Percentiles rank a stretch among this genome's conserved stretches.
Evolutionary conservation across 2,797 vertebrate species (phyloP).

Genomic region (Pipistrellus pipistrellus): DNA sequence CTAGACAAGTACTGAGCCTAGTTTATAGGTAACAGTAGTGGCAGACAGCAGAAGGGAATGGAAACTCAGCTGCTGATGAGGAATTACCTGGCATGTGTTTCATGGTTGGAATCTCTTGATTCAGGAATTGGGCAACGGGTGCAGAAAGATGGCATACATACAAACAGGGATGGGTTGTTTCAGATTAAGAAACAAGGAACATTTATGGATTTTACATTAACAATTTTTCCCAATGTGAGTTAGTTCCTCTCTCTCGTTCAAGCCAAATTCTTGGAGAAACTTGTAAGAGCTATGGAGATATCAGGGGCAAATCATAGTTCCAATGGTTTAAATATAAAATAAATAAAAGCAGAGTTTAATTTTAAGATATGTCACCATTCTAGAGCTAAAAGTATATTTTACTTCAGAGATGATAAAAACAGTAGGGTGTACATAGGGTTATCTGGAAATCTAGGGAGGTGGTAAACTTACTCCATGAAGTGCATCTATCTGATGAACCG

Average conservation of each 20-base stretch:
- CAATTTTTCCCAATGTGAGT: not conserved
- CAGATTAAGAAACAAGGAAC: not conserved
- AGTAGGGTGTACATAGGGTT: not conserved
- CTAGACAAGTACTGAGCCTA: not conserved
- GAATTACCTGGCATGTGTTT: not conserved
- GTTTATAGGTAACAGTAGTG: not conserved
- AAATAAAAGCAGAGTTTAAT: not conserved
- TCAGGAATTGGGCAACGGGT: not conserved
- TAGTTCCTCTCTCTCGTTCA: not conserved
- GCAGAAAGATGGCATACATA: not conserved
- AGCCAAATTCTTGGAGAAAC: not conserved
- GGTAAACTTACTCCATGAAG: not conserved
- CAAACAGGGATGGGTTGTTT: not conserved
- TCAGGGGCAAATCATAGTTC: not conserved
- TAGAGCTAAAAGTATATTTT: not conserved
- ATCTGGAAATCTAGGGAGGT: not conserved
- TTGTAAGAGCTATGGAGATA: not conserved
- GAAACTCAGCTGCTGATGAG: fast-evolving
- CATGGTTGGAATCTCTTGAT: not conserved
- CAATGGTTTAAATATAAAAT: not conserved
- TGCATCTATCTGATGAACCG: not conserved
- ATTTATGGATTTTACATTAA: not conserved
- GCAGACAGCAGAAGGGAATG: fast-evolving
- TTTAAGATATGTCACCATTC: not conserved
- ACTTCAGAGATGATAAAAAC: not conserved